These are phyloP conservation scores for Loriculus beryllinus DNA, from an alignment of 2,797 vertebrate genomes.

Conservation along the genomic window DNA sequence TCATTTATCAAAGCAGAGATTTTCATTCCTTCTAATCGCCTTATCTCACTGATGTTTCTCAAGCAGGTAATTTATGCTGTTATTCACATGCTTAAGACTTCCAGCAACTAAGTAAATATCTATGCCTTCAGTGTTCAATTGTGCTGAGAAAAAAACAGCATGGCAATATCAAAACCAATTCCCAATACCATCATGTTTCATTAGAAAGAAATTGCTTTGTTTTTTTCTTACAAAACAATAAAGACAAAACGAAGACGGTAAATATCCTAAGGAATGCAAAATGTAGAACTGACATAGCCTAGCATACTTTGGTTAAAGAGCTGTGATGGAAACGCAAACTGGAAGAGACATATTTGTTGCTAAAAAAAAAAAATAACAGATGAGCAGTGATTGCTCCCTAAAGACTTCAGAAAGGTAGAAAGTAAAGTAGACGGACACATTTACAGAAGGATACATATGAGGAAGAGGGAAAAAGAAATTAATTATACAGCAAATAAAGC, in stretches of 20 bases:
- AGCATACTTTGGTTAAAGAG: not conserved
- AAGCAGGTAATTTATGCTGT: constrained; percentile 14
- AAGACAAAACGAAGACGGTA: not conserved
- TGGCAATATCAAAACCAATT: not conserved
- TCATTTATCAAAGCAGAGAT: not conserved
- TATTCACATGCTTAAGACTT: not conserved
- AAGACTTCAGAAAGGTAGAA: not conserved
- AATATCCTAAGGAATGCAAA: not conserved
- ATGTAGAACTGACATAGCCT: not conserved
- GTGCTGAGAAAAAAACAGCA: not conserved
- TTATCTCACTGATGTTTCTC: not conserved
- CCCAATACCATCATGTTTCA: not conserved
- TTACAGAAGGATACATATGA: not conserved
- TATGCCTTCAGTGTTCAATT: not conserved
- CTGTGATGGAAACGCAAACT: not conserved
- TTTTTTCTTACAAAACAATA: not conserved
- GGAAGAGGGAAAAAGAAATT: not conserved
- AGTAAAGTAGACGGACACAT: not conserved
- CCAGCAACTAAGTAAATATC: not conserved
- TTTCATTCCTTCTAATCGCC: not conserved
- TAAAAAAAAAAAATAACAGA: not conserved
- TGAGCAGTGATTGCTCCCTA: not conserved
- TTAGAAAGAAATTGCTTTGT: not conserved
- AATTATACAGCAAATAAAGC: not conserved
- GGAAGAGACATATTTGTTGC: not conserved